Evolutionary conservation across 1,140 invertebrate species (phyloP).

Genomic region (Wasmannia auropunctata): DNA sequence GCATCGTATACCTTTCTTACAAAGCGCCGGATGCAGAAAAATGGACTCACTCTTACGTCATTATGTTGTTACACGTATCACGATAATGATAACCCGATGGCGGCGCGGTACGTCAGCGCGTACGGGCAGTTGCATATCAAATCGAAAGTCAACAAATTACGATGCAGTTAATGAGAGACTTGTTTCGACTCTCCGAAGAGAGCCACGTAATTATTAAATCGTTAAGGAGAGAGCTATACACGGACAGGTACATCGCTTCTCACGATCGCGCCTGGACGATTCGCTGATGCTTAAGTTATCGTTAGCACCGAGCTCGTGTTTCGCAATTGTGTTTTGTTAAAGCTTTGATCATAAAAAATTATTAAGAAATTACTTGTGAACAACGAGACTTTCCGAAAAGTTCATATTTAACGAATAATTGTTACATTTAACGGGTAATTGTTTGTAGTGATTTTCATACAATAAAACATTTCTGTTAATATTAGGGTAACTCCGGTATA

Average conservation of each 20-base stretch:
- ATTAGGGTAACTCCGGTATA: too few relatives aligned
- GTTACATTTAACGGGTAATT: neutral
- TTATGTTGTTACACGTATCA: slow-evolving; percentile 62
- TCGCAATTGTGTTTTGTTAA: neutral
- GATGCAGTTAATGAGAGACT: slow-evolving; percentile 55
- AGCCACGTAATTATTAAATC: slow-evolving; percentile 66
- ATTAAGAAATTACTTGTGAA: neutral
- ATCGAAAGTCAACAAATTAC: slow-evolving; percentile 60
- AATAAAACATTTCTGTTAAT: neutral
- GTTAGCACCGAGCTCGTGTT: slow-evolving; percentile 40
- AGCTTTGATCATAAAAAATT: neutral
- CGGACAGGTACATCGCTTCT: slow-evolving; percentile 28
- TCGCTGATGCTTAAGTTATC: slow-evolving; percentile 58
- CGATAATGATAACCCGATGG: slow-evolving; percentile 56
- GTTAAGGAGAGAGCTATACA: slow-evolving; percentile 54
- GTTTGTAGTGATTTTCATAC: neutral
- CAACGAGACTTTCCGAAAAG: neutral
- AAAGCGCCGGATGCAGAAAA: slow-evolving; percentile 28
- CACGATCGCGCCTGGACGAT: slow-evolving; percentile 1
- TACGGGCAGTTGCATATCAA: slow-evolving; percentile 52
- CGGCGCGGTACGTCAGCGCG: slow-evolving; percentile 30
- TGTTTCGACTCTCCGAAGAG: slow-evolving; percentile 48
- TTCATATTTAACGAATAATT: neutral
- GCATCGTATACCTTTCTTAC: slow-evolving; percentile 4
- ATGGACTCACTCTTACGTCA: slow-evolving; percentile 45